Percentiles rank a stretch among this genome's conserved stretches.
These are phyloP conservation scores for Lycocerus yunnanus DNA, from an alignment of 2,888 invertebrate species.

Conservation along the genomic window DNA sequence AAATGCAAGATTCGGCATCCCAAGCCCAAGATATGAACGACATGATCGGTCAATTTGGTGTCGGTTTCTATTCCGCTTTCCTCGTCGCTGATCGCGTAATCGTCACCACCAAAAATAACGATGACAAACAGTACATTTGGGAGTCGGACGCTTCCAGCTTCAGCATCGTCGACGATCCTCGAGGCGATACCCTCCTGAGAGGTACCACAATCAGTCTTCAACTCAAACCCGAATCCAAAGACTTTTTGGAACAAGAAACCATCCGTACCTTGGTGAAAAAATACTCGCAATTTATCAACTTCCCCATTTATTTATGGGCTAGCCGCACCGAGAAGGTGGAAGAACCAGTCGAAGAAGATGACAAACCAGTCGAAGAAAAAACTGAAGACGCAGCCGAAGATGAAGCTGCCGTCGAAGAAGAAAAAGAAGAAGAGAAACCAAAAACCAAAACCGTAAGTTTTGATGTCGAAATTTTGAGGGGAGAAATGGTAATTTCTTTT, in stretches of 20 bases:
- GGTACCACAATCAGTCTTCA: slow-evolving; percentile 73
- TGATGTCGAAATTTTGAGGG: not conserved
- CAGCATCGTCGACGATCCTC: slow-evolving; percentile 90
- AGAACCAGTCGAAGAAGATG: slow-evolving; percentile 64
- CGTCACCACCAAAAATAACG: slow-evolving; percentile 94
- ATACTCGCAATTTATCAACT: slow-evolving; percentile 99
- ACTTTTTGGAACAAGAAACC: slow-evolving; percentile 92
- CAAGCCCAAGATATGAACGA: slow-evolving; percentile 83
- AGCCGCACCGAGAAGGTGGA: slow-evolving; percentile 73
- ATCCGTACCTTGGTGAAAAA: slow-evolving; percentile 91
- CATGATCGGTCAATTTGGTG: slow-evolving; percentile 99
- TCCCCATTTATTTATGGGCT: slow-evolving; percentile 96
- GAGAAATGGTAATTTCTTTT: not conserved
- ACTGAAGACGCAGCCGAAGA: slow-evolving; percentile 65
- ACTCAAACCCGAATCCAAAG: slow-evolving; percentile 95
- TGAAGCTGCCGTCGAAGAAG: slow-evolving; percentile 72
- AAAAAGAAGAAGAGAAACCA: slow-evolving; percentile 70
- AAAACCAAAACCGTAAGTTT: slow-evolving; percentile 73
- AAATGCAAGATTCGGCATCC: slow-evolving; percentile 78
- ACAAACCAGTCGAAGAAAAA: slow-evolving; percentile 59
- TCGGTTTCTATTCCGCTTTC: slow-evolving; percentile 99
- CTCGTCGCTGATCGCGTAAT: slow-evolving; percentile 93
- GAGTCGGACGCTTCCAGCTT: slow-evolving; percentile 94
- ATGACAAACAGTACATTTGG: slow-evolving; percentile 95
- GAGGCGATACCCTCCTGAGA: slow-evolving; percentile 87